phyloP scores from a whole-genome alignment of 64 coral and sea anemone species.

The Porites australiensis region DNA sequence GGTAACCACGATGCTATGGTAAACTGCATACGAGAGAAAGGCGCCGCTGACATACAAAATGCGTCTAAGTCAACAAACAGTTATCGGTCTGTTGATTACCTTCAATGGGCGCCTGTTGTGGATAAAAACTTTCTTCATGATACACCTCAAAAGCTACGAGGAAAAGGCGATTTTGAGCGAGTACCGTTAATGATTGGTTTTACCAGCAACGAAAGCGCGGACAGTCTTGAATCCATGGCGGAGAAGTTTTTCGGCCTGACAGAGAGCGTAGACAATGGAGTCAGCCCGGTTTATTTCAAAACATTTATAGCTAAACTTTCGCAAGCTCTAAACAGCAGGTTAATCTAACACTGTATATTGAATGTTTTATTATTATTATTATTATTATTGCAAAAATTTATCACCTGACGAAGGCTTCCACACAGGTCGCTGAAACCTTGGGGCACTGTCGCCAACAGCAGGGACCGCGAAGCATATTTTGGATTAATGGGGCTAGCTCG shows the following conservation, averaged over 20 bases:
- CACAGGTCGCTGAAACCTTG: too few relatives aligned
- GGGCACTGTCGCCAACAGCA: too few relatives aligned
- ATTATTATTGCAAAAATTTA: too few relatives aligned
- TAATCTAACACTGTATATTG: not conserved
- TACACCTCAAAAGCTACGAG: constrained; percentile 55
- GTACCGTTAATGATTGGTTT: constrained; percentile 47
- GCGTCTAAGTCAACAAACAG: too few relatives aligned
- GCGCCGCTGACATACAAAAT: too few relatives aligned
- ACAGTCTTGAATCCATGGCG: not conserved
- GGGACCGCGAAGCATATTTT: too few relatives aligned
- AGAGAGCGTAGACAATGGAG: not conserved
- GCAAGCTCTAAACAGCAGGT: not conserved
- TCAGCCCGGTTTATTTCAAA: constrained; percentile 16
- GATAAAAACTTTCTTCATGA: constrained; percentile 66
- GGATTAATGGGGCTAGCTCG: too few relatives aligned
- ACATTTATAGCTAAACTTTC: not conserved
- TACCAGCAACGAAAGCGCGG: constrained; percentile 58
- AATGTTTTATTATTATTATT: too few relatives aligned
- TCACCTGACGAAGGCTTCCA: too few relatives aligned
- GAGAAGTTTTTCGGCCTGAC: not conserved
- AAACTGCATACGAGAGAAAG: too few relatives aligned
- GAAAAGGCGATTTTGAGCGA: constrained; percentile 34
- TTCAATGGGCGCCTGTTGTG: constrained; percentile 50
- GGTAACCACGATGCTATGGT: too few relatives aligned
- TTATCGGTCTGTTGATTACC: not conserved